Base-by-base conservation (phyloP, 2,888 invertebrate species). In the Aspidapion aeneum region DNA sequence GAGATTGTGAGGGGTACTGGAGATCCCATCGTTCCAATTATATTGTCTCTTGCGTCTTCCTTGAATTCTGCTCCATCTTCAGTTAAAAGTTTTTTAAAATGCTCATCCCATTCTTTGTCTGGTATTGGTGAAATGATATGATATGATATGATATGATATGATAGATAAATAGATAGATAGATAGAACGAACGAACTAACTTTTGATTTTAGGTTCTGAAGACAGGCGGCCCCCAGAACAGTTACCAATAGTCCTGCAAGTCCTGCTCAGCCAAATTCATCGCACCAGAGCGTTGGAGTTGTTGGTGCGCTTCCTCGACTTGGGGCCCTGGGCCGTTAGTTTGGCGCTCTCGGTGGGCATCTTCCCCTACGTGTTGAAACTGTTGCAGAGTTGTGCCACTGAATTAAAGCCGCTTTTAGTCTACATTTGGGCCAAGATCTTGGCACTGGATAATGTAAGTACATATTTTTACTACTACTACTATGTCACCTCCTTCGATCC, bases 391-490 rank as follows among this genome's bases (percentile, higher is more conserved):
- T 92, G 93, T 67, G 96, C 96, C 1, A 87, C 89, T 72, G 98
- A 99, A 79, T 82, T 99, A 70, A 85, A 97, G 63, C 93, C 96
- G 5, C 86, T 96, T 65, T 86, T 99, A 72, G 96, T 98, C 55
- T 98, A 97, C 80, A 98, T 99, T 72, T 99, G 99, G 99, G 97
- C 99, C 18, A 97, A 98, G 83, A 97, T 99, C 73, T 83, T 99
- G 63, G 96, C 98, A 22, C 96, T 98, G 2, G 98, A 99, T 79
- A 91, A 90, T 78, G 94, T 94, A 75, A 86, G 88, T 84, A 55
- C n/a, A n/a, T n/a, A n/a, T n/a, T n/a, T 55, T 49, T 18, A n/a
- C n/a, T n/a, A n/a, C n/a, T n/a, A n/a, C n/a, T n/a, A n/a, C n/a
- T n/a, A n/a, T n/a, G n/a, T n/a, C n/a, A n/a, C n/a, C n/a, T n/a